Base-by-base conservation (phyloP, 2,888 invertebrate genomes). In the Megaustenia siamemsis region DNA sequence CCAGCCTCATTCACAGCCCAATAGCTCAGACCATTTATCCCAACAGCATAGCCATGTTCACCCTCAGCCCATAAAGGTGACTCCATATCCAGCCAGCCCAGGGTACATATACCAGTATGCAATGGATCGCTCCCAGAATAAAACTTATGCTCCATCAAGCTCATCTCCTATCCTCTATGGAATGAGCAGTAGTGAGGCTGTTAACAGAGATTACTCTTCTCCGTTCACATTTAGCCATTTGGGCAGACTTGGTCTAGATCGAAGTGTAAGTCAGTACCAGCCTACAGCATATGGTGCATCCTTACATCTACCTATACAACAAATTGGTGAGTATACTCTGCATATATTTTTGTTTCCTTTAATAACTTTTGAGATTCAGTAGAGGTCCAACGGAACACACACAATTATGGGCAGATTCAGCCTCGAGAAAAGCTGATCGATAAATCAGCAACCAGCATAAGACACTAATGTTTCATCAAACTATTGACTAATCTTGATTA, bases 31-130 rank as follows among this genome's bases (percentile, higher is more conserved):
- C 75, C 6, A n/a, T 60, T 35, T 60, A 60, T 40, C 56, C 75
- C 77, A 73, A 28, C 83, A 83, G 69, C 77, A 49, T 35, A 60
- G n/a, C 24, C 53, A 69, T 35, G 32, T 21, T 24, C 71, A 68
- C 24, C 60, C 71, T 12, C 83, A 79, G 63, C 84, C 84, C 10
- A 84, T 84, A 53, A 84, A 84, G 56, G 84, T 84, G 60, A 78
- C 84, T 6, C 84, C 84, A 12, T 77, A 73, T 32, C n/a, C 77
- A n/a, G 49, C 71, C 1, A 43, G 49, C 21, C 69, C 84, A 24
- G 79, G 69, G 10, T 84, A 79, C 56, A 71, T 84, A 8, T 84
- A 84, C 40, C 84, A 84, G 40, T 84, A 71, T 32, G n/a, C 77
- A 32, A n/a, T 63, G 24, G 77, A 83, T 45, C 63, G 83, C 4